Conservation (phyloP, 2,888 invertebrate species). For the Crepidodera aurea region DNA sequence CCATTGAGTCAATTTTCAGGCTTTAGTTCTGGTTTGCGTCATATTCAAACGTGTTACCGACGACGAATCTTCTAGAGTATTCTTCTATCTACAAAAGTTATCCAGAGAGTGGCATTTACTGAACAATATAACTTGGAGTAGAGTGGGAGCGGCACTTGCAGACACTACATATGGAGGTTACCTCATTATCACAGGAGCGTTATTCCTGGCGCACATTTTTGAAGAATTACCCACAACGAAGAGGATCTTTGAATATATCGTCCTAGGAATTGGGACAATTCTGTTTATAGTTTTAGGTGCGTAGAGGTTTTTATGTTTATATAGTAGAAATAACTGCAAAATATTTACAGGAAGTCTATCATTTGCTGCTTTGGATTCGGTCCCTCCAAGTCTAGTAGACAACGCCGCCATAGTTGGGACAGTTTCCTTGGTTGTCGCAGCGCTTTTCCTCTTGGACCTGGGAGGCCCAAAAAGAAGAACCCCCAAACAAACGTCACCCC, state of each 20-base stretch:
- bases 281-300: slow-evolving; percentile 73
- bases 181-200: slow-evolving; percentile 73
- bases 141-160: slow-evolving; percentile 72
- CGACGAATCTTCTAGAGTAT: slow-evolving; percentile 74
- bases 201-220: slow-evolving; percentile 70
- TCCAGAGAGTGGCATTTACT: slow-evolving; percentile 79
- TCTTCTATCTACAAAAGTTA: slow-evolving; percentile 73
- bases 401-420: slow-evolving; percentile 77
- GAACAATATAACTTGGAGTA: slow-evolving; percentile 78
- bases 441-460: slow-evolving; percentile 74
- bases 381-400: slow-evolving; percentile 72
- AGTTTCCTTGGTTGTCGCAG: slow-evolving; percentile 71
- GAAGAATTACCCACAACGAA: slow-evolving; percentile 72
- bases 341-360: slow-evolving; percentile 69
- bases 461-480: slow-evolving; percentile 67
- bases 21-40: slow-evolving; percentile 72
- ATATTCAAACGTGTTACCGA: slow-evolving; percentile 75
- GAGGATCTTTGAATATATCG: slow-evolving; percentile 71
- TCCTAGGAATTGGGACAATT: slow-evolving; percentile 75
- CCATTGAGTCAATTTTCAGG: slow-evolving; percentile 64
- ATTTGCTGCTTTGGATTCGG: slow-evolving; percentile 75
- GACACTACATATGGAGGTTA: slow-evolving; percentile 75
- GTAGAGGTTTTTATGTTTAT: background rate
- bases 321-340: background rate
- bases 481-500: slow-evolving; percentile 33